Evolutionary conservation across 2,888 invertebrate species (phyloP), one percentile per base, ranked within the genome.

Genomic region (Lacanobia wlatinum): DNA sequence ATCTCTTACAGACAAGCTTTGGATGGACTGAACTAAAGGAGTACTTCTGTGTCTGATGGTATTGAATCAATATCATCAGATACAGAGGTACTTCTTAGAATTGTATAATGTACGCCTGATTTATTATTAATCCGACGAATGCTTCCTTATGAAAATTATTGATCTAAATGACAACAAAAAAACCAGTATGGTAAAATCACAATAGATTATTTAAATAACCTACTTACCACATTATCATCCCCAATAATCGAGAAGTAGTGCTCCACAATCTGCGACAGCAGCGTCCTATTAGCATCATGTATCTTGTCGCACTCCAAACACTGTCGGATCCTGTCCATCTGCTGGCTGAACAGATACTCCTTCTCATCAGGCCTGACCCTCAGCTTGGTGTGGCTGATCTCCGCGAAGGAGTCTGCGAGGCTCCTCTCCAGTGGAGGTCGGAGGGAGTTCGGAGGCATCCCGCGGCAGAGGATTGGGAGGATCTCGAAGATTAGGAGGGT

Each of bases 251-350:
- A 88, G 77, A 96, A 94, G 72, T 96, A 94, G 7, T 91, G 90
- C 84, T 97, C 97, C 3, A 97, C 86, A 0, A 95, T 89, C 64
- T 95, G 94, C 7, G 96, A 94, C 53, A 97, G 74, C 38, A 97
- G 76, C 0, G 95, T 96, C 84, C 97, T 96, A 82, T 97, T 97
- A 0, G 97, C 97, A 58, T 97, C 97, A 70, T 97, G 97, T 72
- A 97, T 96, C 78, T 93, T 93, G 16, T 96, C 94, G 74, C 95
- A 92, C 48, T 94, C 94, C 78, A 97, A 88, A 61, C 96, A 94
- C 18, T 87, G 88, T 62, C 92, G 93, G 40, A 97, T 89, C 73
- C 80, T 78, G 5, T 86, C 87, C 86, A 96, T 70, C 82, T 91
- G 92, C 52, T 80, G 89, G 2, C 89, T 80, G 66, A 95, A 94